Conservation (phyloP, 2,113 vertebrate genomes). For the Mus musculus region DNA sequence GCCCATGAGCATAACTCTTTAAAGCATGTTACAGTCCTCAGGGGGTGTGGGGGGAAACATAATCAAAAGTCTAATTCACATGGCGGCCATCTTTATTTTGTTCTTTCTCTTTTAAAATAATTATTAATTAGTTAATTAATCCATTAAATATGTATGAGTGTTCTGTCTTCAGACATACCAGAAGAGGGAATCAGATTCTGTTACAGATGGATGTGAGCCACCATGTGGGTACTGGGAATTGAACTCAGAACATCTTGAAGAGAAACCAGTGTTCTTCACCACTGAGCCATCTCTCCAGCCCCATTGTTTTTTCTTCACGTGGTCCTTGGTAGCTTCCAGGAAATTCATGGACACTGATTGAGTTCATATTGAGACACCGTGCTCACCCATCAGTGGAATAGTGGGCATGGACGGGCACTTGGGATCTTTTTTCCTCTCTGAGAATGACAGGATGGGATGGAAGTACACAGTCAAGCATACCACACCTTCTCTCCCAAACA, state of each 20-base stretch:
- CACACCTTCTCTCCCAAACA: neutral
- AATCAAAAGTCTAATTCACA: neutral
- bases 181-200: too few relatives aligned
- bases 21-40: constrained; percentile 7
- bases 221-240: too few relatives aligned
- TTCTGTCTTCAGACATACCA: too few relatives aligned
- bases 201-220: too few relatives aligned
- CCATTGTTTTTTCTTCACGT: neutral
- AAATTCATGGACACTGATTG: neutral
- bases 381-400: neutral
- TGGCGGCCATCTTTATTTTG: neutral
- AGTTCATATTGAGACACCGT: neutral
- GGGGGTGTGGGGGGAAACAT: neutral
- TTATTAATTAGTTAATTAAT: too few relatives aligned
- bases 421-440: neutral
- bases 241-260: too few relatives aligned
- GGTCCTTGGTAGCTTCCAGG: neutral
- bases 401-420: neutral
- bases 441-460: neutral
- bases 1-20: neutral
- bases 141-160: too few relatives aligned
- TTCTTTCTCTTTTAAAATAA: neutral
- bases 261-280: too few relatives aligned
- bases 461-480: neutral
- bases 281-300: too few relatives aligned